Conservation (phyloP, 2,113 vertebrate species). For the Zapus hudsonius region DNA sequence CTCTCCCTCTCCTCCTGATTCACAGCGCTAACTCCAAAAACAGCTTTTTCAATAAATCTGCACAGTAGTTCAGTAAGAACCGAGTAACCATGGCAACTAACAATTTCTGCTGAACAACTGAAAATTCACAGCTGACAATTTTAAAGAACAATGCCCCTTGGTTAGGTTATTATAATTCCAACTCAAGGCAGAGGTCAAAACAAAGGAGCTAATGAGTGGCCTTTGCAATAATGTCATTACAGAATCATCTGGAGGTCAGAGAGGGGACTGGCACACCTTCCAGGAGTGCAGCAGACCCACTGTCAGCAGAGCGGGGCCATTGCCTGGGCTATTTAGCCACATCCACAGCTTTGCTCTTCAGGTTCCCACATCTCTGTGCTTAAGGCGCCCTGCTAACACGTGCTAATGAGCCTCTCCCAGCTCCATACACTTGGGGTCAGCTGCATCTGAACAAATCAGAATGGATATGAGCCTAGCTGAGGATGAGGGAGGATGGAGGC, state of each 20-base stretch:
- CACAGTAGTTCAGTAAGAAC: constrained; percentile 66
- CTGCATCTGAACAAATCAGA: not conserved
- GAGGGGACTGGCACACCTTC: not conserved
- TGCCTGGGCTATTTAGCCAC: not conserved
- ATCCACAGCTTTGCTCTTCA: not conserved
- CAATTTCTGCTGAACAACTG: constrained; percentile 62
- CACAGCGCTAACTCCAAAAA: constrained; percentile 63
- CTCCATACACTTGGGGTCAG: not conserved
- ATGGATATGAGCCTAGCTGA: not conserved
- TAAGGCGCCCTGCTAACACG: not conserved
- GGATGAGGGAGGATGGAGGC: not conserved
- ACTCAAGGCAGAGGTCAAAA: constrained; percentile 56
- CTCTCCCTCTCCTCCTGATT: constrained; percentile 21
- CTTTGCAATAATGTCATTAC: not conserved
- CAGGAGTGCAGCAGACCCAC: not conserved
- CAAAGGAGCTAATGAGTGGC: constrained; percentile 50
- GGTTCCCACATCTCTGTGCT: not conserved
- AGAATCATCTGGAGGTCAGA: not conserved
- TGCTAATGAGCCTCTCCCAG: not conserved
- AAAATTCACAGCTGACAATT: constrained; percentile 66
- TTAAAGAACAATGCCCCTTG: constrained; percentile 64
- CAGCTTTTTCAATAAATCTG: constrained; percentile 68
- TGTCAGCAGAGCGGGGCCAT: not conserved
- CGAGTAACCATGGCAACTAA: constrained; percentile 77
- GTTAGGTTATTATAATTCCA: constrained; percentile 60